Evolutionary conservation across 2,797 vertebrate species (phyloP).

Genomic region (Rhinella marina): DNA sequence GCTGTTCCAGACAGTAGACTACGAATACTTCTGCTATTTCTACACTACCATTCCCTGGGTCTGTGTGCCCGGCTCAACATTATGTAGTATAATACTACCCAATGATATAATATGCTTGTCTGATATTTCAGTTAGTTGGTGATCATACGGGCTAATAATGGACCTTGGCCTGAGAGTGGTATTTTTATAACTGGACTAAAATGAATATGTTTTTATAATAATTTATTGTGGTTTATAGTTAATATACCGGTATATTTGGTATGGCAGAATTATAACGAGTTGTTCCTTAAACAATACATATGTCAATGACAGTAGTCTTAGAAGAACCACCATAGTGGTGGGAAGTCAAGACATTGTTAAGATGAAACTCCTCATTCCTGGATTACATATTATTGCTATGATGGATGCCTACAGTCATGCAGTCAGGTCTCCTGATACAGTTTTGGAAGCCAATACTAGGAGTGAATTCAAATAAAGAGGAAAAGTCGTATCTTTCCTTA

Average conservation of each 20-base stretch:
- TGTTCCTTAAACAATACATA: no score
- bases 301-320: no score
- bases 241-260: no score
- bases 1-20: conserved; percentile 76
- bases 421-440: no score
- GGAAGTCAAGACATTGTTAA: neutral
- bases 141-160: neutral
- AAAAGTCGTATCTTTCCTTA: no score
- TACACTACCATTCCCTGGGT: conserved; percentile 27
- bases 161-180: neutral
- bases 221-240: neutral
- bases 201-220: neutral
- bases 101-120: neutral
- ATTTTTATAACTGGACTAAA: neutral
- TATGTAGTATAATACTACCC: conserved; percentile 29
- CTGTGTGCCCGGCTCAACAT: neutral
- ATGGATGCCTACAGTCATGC: no score
- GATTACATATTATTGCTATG: neutral
- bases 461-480: no score
- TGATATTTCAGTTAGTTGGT: neutral
- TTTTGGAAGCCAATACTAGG: no score
- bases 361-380: neutral
- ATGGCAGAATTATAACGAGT: no score
- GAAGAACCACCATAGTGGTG: neutral
- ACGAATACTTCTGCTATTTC: neutral